Evolutionary conservation across 2,888 invertebrate species (phyloP).

Genomic region (Clunio marinus): DNA sequence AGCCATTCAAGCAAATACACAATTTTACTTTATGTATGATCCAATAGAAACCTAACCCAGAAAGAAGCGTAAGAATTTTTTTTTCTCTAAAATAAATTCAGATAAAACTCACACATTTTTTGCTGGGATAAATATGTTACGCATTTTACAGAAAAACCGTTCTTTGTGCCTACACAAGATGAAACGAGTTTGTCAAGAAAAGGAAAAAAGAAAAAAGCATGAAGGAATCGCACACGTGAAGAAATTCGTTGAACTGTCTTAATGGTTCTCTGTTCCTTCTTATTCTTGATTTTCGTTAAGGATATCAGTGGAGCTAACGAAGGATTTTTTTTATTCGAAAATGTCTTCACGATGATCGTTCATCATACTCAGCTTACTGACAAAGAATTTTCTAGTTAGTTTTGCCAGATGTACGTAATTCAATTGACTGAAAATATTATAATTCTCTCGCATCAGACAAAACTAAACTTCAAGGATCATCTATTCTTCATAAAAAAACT

Average conservation of each 20-base stretch:
- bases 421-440: too few species aligned
- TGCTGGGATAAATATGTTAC: slow-evolving; percentile 15
- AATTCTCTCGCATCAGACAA: background rate
- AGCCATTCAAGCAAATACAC: slow-evolving; percentile 38
- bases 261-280: slow-evolving; percentile 25
- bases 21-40: slow-evolving; percentile 29
- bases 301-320: background rate
- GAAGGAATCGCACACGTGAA: slow-evolving; percentile 38
- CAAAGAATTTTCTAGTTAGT: background rate
- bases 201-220: background rate
- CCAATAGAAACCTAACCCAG: slow-evolving; percentile 21
- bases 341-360: slow-evolving; percentile 27
- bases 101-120: background rate
- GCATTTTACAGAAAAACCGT: slow-evolving; percentile 27
- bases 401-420: background rate
- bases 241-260: slow-evolving; percentile 23
- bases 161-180: slow-evolving; percentile 31
- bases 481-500: slow-evolving; percentile 16
- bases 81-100: background rate
- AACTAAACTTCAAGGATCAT: slow-evolving; percentile 35
- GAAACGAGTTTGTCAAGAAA: slow-evolving; percentile 22
- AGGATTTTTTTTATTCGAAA: slow-evolving; percentile 23
- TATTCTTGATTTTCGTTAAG: slow-evolving; percentile 17
- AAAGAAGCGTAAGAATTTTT: background rate
- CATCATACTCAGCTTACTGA: slow-evolving; percentile 34